Base-by-base conservation (phyloP, 1,140 invertebrate genomes). In the Drosophila pseudoobscura region DNA sequence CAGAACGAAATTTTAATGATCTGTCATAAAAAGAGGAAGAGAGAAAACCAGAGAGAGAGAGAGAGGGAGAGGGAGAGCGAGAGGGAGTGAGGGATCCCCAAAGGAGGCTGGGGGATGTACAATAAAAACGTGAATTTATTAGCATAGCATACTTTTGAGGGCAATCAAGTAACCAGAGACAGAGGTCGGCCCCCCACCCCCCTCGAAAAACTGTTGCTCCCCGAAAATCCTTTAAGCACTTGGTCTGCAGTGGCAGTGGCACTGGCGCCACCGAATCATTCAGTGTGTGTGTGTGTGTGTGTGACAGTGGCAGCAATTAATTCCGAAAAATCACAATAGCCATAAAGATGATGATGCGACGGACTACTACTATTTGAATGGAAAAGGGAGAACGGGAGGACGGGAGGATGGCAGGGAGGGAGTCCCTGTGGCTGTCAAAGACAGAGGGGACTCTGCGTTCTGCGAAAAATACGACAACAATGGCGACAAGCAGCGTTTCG, bases 341-440 rank as follows among this genome's bases (percentile, higher is more conserved):
- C 79, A 88, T 88, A 88, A 88, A 88, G 83, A 88, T 88, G 84
- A 87, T 85, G 82, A 85, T 82, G 82, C 83, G 77, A 82, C 35
- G 11, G 35, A 13, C 35, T 13, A 39, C 80, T 78, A 85, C 78
- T 87, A 87, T 87, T 87, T 87, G 80, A 85, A 87, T 87, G 76
- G 24, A 50, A 8, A 7, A 11, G 2, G 29, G 11, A 11, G 24
- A 17, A 17, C 17, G 17, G 17, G 17, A 17, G 17, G 17, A 1
- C 1, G 17, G 31, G 39, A 17, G 15, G 9, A 26, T 24, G 11
- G 41, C 13, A 46, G 31, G 46, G 4, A 46, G 52, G 24, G 24
- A 26, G 24, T 26, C 11, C 35, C 35, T 39, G 35, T 11, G 11
- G 73, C 82, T 85, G 82, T 85, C 82, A 85, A 68, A 82, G 82